Evolutionary conservation across 2,888 invertebrate genomes (phyloP).

Genomic region (Macropis europaea): DNA sequence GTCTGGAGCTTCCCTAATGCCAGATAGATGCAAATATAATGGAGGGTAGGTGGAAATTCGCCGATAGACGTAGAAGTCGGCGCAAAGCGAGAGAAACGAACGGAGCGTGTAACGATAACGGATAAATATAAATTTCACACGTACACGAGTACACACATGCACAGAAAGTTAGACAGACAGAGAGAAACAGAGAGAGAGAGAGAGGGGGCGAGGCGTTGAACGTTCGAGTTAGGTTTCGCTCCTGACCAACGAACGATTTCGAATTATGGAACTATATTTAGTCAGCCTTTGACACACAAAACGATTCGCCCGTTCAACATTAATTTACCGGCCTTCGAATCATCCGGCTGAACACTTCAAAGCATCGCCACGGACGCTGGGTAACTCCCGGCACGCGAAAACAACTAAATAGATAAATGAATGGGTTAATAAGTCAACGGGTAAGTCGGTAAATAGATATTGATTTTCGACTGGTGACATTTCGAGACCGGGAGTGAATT

Average conservation of each 20-base stretch:
- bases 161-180: too few species aligned
- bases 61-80: not conserved
- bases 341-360: slow-evolving; percentile 6
- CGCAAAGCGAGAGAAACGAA: slow-evolving; percentile 21
- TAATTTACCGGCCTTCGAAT: not conserved
- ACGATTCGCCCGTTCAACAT: slow-evolving; percentile 12
- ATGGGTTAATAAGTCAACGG: too few species aligned
- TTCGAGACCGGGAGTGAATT: too few species aligned
- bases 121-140: slow-evolving; percentile 37
- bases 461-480: too few species aligned
- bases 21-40: too few species aligned
- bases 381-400: too few species aligned
- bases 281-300: slow-evolving; percentile 32
- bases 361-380: too few species aligned
- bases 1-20: too few species aligned
- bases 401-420: too few species aligned
- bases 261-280: slow-evolving; percentile 34
- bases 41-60: not conserved
- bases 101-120: slow-evolving; percentile 25
- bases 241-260: slow-evolving; percentile 16
- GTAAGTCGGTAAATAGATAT: too few species aligned
- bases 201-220: not conserved
- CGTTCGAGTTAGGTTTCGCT: not conserved
- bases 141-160: too few species aligned
- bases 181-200: too few species aligned